Evolutionary conservation across 2,797 vertebrate species (phyloP), one percentile per base, ranked within the genome.

Genomic region (Manis javanica): DNA sequence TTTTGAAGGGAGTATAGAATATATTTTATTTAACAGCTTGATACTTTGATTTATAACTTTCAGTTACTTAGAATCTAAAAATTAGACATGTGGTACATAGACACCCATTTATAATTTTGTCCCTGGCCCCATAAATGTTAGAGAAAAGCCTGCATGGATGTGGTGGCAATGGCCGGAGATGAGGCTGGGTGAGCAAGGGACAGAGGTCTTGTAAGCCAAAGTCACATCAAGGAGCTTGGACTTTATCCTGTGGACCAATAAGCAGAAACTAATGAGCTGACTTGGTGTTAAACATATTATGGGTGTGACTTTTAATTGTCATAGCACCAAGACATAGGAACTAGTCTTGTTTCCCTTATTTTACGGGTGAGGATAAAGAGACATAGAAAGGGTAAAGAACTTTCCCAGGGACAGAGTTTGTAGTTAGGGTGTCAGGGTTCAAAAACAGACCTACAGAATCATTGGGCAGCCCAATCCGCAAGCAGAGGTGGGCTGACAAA

Each of bases 1-100:
- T 95, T 88, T 90, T 93, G 19, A 94, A 88, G 71, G 57, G 81
- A 96, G 46, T 0, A 26, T 51, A 79, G 46, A 78, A 42, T 90
- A 23, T 74, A 37, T 81, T 93, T 91, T 83, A 77, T 74, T 92
- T 75, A 93, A 78, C 31, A 90, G n/a, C 61, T 84, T 81, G 31
- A 61, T 79, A 51, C 12, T 12, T 86, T 89, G 68, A 57, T 37
- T 82, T 87, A 34, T 72, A 81, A 89, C 61, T 87, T 72, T 39
- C 29, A 68, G n/a, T 59, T 92, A 81, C 26, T 82, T 90, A 49
- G 42, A 92, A 46, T 87, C 64, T 77, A 64, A 78, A 77, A 77
- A 92, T 75, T 53, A 72, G 91, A 42, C 12, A 9, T n/a, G 26
- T 79, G 31, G 8, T 85, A 19, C 9, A 15, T 85, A 42, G 72